Evolutionary conservation across 1,140 invertebrate genomes (phyloP).

Genomic region (Musca vetustissima): DNA sequence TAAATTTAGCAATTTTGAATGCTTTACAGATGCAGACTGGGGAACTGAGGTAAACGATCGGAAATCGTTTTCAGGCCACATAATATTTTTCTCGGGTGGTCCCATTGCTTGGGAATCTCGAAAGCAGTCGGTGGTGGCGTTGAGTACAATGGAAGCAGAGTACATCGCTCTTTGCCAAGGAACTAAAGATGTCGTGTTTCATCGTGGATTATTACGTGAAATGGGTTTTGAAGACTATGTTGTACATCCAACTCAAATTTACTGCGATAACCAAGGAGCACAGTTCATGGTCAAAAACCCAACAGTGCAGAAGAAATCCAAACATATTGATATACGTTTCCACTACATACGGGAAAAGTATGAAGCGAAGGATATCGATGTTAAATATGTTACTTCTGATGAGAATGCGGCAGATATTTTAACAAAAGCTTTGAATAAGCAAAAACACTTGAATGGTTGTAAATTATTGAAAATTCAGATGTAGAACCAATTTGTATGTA

Average conservation of each 20-base stretch:
- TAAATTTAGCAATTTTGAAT: background rate
- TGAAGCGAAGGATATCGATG: too few relatives aligned
- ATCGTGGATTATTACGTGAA: slow-evolving; percentile 40
- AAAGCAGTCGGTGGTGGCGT: background rate
- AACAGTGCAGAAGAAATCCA: slow-evolving; percentile 17
- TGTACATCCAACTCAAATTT: background rate
- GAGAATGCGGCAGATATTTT: too few relatives aligned
- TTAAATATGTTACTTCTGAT: too few relatives aligned
- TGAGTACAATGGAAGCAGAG: background rate
- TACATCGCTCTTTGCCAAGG: slow-evolving; percentile 37
- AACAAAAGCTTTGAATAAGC: slow-evolving; percentile 8
- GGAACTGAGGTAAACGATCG: background rate
- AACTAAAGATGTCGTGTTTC: slow-evolving; percentile 51
- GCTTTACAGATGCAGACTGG: slow-evolving; percentile 19
- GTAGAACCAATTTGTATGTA: background rate
- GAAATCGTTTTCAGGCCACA: background rate
- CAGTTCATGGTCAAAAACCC: slow-evolving; percentile 18
- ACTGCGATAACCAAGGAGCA: slow-evolving; percentile 18
- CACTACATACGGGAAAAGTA: too few relatives aligned
- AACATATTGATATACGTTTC: slow-evolving; percentile 25
- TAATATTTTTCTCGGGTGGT: background rate
- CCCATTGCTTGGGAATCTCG: background rate
- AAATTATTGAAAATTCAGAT: slow-evolving; percentile 11
- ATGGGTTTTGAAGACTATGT: slow-evolving; percentile 16
- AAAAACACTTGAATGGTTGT: slow-evolving; percentile 8